Evolutionary conservation across 1,140 invertebrate genomes (phyloP).

Genomic region (Drosophila leontia): DNA sequence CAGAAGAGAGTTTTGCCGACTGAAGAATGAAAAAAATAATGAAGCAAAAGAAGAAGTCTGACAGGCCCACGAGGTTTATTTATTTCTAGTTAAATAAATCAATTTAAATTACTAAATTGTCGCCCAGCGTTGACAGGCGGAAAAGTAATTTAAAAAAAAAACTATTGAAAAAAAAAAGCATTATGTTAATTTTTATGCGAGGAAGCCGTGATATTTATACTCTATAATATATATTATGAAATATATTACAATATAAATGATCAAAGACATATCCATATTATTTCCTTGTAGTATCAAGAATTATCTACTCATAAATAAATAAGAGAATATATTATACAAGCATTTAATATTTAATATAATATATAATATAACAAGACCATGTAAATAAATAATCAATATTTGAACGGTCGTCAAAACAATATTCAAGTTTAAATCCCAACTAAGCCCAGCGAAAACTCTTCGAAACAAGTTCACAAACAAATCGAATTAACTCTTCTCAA

Average conservation of each 20-base stretch:
- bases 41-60: neutral
- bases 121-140: constrained; percentile 32
- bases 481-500: constrained; percentile 1
- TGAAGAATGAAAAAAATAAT: constrained; percentile 4
- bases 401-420: no score
- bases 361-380: no score
- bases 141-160: neutral
- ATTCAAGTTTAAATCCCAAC: neutral
- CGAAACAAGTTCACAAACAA: neutral
- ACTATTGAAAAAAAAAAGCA: neutral
- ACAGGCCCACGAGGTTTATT: constrained; percentile 26
- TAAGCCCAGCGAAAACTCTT: neutral
- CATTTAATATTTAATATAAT: no score
- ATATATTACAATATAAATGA: neutral
- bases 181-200: neutral
- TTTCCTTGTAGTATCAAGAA: no score
- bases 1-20: constrained; percentile 27
- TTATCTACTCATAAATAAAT: no score
- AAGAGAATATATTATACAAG: no score
- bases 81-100: constrained; percentile 62
- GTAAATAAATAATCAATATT: no score
- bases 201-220: neutral
- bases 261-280: no score
- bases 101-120: constrained; percentile 52
- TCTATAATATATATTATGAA: constrained; percentile 9